Evolutionary conservation across 2,113 vertebrate species (phyloP), one percentile per base, ranked within the genome.

Genomic region (Crotophaga sulcirostris): DNA sequence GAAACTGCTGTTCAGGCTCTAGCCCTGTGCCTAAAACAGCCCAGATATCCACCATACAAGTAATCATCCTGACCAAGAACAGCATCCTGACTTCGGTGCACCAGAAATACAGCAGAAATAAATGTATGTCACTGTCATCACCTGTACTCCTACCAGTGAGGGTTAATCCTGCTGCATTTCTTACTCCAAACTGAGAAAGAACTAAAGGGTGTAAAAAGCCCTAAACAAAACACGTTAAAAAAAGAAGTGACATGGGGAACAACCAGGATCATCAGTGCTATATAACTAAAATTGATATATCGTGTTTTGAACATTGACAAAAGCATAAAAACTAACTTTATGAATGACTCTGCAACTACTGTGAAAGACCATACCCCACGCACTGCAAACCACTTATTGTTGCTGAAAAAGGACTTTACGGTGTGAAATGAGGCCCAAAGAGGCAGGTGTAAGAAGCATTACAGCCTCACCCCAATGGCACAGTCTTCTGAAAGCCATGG

Each of bases 21-120:
- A 42, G 14, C 8, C 14, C 33, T 31, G 21, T 16, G 25, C 31
- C 42, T 74, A 12, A 6, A 4, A 20, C 10, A 66, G 54, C 11
- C 60, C 69, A 17, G 0, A 0, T 17, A 18, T 6, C 26, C 25
- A 58, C 23, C 2, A 1, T 7, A 11, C 14, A 33, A 28, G 58
- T 7, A 31, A 59, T 47, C 9, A 4, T 33, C 44, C 62, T 40
- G 51, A n/a, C 13, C 38, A 25, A 23, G 51, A n/a, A 31, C n/a
- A 60, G 40, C 13, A n/a, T 36, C 16, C 40, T 14, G 26, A 33
- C 8, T 45, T 52, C 3, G 47, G 25, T 15, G 14, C 33, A 3
- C 17, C n/a, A 68, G 44, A 56, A 81, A 38, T 8, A 6, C 13
- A 26, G 34, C 5, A 42, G 54, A 66, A 55, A 36, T 24, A 14